Evolutionary conservation across 2,888 invertebrate genomes (phyloP).

Genomic region (Drosophila barbarae): DNA sequence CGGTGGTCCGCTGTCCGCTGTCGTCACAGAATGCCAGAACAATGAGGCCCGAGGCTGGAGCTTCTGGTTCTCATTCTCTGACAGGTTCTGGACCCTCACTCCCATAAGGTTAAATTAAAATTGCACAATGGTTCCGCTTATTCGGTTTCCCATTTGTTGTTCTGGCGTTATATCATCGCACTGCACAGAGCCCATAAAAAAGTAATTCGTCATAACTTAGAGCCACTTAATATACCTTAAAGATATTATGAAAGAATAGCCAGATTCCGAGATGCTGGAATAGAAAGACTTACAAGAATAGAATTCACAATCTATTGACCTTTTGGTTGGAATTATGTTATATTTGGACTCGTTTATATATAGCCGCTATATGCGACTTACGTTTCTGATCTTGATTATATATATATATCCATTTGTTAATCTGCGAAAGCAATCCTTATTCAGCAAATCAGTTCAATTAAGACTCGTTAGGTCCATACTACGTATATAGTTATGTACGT

Average conservation of each 20-base stretch:
- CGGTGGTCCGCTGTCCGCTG: conserved; percentile 10
- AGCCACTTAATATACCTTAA: neutral
- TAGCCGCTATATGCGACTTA: conserved; percentile 7
- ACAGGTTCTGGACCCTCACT: conserved; percentile 26
- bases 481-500: conserved; percentile 5
- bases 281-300: neutral
- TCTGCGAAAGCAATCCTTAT: conserved; percentile 39
- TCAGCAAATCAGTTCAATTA: conserved; percentile 62
- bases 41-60: conserved; percentile 23
- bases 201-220: conserved; percentile 18
- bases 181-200: neutral
- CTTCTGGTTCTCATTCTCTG: conserved; percentile 8
- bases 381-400: conserved; percentile 10
- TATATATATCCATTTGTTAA: conserved; percentile 28
- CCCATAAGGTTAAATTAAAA: conserved; percentile 34
- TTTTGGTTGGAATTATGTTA: neutral
- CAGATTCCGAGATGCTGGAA: no score
- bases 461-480: conserved; percentile 46
- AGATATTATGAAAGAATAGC: neutral
- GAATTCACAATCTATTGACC: neutral
- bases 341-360: neutral
- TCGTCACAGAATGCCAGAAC: conserved; percentile 44
- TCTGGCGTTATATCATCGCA: conserved; percentile 22
- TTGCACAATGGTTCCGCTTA: conserved; percentile 57
- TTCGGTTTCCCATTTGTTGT: conserved; percentile 48